A percentile compares a stretch with the other conserved stretches of the same genome.
These are phyloP conservation scores for Tholera decimalis DNA, from an alignment of 2,888 invertebrate genomes.

Conservation along the genomic window DNA sequence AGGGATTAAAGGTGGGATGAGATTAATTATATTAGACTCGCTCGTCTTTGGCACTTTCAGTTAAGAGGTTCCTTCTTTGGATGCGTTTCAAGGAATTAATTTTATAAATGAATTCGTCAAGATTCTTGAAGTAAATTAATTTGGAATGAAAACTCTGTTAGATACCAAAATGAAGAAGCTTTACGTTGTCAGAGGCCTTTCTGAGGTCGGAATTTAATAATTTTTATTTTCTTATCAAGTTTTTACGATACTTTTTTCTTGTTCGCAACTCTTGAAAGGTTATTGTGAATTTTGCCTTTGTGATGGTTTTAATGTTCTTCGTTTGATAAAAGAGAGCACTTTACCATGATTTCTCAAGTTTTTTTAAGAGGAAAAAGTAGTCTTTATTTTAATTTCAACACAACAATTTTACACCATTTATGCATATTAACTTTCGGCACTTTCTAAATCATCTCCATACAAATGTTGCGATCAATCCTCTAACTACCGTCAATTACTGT, in stretches of 20 bases:
- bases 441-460: conserved; percentile 57
- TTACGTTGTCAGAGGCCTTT: conserved; percentile 56
- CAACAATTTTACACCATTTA: conserved; percentile 38
- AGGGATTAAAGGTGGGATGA: conserved; percentile 75
- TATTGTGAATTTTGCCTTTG: conserved; percentile 51
- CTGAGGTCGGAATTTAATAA: conserved; percentile 60
- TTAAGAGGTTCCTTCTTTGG: conserved; percentile 72
- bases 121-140: conserved; percentile 75
- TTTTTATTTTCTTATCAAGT: conserved; percentile 53
- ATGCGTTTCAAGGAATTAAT: conserved; percentile 75
- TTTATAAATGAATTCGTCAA: conserved; percentile 80
- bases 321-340: conserved; percentile 38
- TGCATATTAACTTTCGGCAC: conserved; percentile 52
- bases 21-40: conserved; percentile 82
- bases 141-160: conserved; percentile 70
- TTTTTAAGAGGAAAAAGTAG: background rate
- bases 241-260: conserved; percentile 51
- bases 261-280: conserved; percentile 44
- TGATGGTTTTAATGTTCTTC: conserved; percentile 42
- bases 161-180: conserved; percentile 66
- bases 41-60: conserved; percentile 67
- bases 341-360: conserved; percentile 5
- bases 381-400: conserved; percentile 22
- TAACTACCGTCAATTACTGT: conserved; percentile 59
- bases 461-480: conserved; percentile 46